Evolutionary conservation across 1,140 invertebrate species (phyloP).

Genomic region (Metaphire vulgaris): DNA sequence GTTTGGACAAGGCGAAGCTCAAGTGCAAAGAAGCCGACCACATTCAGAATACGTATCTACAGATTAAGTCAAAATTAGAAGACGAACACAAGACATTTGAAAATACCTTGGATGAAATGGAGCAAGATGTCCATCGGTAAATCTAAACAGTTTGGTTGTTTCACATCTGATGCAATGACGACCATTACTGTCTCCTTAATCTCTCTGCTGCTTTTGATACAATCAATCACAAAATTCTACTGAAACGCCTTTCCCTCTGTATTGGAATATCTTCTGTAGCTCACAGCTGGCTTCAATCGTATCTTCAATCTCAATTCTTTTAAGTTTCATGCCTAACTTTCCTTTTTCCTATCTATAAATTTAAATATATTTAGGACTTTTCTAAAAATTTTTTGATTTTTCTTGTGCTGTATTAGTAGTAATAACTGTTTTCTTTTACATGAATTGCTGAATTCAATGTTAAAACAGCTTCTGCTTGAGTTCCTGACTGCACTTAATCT

Average conservation of each 20-base stretch:
- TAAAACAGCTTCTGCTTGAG: too few relatives aligned
- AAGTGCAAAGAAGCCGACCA: conserved; percentile 53
- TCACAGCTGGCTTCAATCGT: too few relatives aligned
- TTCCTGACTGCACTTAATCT: too few relatives aligned
- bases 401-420: too few relatives aligned
- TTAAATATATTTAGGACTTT: not conserved
- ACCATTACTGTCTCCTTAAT: not conserved
- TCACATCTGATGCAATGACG: not conserved
- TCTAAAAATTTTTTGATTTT: not conserved
- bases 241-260: not conserved
- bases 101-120: conserved; percentile 30
- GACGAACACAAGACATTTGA: conserved; percentile 32
- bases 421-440: too few relatives aligned
- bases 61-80: conserved; percentile 47
- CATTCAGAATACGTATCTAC: conserved; percentile 49
- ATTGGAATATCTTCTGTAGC: not conserved
- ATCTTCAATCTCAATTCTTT: too few relatives aligned
- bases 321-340: not conserved
- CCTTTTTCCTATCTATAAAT: not conserved
- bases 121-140: conserved; percentile 30
- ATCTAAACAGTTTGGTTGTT: not conserved
- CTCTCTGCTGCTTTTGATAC: too few relatives aligned
- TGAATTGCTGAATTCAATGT: too few relatives aligned
- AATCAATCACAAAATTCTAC: not conserved
- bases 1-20: conserved; percentile 50